These are phyloP conservation scores for Cyprinodon diabolis DNA, from an alignment of 2,797 vertebrate genomes.

Conservation along the genomic window DNA sequence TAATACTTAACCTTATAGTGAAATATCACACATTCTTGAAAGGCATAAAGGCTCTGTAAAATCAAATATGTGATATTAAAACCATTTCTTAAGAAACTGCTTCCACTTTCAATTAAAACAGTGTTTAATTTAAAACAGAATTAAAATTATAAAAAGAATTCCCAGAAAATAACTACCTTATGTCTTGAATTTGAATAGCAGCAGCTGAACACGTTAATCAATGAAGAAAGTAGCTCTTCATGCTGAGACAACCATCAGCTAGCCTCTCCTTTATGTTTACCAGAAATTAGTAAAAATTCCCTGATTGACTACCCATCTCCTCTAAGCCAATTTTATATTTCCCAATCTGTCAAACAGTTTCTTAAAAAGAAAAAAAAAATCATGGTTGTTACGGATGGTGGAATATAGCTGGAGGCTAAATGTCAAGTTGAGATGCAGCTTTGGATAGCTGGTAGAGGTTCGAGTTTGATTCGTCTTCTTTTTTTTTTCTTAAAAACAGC, in stretches of 20 bases:
- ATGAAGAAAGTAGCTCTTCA: not conserved
- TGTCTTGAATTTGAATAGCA: not conserved
- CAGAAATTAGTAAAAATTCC: not conserved
- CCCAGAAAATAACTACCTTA: no score
- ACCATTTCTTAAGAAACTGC: not conserved
- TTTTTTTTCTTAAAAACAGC: conserved; percentile 28
- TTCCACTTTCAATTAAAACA: no score
- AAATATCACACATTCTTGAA: not conserved
- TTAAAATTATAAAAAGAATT: no score
- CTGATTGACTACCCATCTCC: not conserved
- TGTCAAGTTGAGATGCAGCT: conserved; percentile 12
- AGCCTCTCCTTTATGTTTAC: not conserved
- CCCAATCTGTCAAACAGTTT: conserved; percentile 26
- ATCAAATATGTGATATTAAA: not conserved
- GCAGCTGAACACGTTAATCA: not conserved
- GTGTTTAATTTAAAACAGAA: no score
- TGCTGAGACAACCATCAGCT: not conserved
- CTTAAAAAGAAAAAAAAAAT: conserved; percentile 27
- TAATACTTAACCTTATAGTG: no score
- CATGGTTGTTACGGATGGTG: conserved; percentile 10
- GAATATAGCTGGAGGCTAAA: conserved; percentile 30
- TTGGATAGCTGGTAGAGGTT: conserved; percentile 7
- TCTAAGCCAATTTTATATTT: not conserved
- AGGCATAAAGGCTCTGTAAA: not conserved
- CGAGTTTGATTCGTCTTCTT: conserved; percentile 18